phyloP scores from a whole-genome alignment of 2,797 vertebrate species.

The Enteromius treurensis region DNA sequence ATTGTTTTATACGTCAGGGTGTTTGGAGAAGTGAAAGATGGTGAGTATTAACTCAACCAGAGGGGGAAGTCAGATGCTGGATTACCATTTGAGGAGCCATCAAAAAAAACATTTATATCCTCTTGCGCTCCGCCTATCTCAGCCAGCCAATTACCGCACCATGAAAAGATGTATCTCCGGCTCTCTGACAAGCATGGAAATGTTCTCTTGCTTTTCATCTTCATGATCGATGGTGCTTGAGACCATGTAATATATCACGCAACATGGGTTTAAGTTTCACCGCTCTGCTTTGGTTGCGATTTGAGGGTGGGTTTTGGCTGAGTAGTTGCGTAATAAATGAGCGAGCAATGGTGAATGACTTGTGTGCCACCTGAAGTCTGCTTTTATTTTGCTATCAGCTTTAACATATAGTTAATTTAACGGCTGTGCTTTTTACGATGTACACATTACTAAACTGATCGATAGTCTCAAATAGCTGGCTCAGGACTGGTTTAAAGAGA shows the following conservation, averaged over 20 bases:
- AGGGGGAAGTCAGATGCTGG: conserved; percentile 32
- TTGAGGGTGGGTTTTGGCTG: conserved; percentile 15
- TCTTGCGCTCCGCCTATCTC: conserved; percentile 21
- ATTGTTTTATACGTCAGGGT: background rate
- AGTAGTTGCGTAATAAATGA: conserved; percentile 35
- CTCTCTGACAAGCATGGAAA: conserved; percentile 10
- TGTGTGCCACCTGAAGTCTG: background rate
- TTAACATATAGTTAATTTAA: conserved; percentile 36
- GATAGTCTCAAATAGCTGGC: background rate
- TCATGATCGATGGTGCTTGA: conserved; percentile 36
- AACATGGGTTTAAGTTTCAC: conserved; percentile 5
- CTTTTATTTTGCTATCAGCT: background rate
- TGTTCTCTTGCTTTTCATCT: conserved; percentile 44
- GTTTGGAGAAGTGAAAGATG: conserved; percentile 43
- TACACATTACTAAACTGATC: background rate
- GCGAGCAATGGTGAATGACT: conserved; percentile 14
- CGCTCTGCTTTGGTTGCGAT: background rate
- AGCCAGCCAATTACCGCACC: conserved; percentile 29
- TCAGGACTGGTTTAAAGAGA: conserved; percentile 3
- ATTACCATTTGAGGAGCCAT: conserved; percentile 40
- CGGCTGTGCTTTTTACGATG: background rate
- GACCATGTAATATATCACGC: conserved; percentile 15
- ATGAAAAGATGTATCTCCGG: conserved; percentile 35
- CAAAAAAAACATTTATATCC: conserved; percentile 38
- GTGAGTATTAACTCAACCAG: conserved; percentile 8